Base-by-base conservation (phyloP, 2,113 vertebrate species). In the Brachyhypopomus occidentalis region DNA sequence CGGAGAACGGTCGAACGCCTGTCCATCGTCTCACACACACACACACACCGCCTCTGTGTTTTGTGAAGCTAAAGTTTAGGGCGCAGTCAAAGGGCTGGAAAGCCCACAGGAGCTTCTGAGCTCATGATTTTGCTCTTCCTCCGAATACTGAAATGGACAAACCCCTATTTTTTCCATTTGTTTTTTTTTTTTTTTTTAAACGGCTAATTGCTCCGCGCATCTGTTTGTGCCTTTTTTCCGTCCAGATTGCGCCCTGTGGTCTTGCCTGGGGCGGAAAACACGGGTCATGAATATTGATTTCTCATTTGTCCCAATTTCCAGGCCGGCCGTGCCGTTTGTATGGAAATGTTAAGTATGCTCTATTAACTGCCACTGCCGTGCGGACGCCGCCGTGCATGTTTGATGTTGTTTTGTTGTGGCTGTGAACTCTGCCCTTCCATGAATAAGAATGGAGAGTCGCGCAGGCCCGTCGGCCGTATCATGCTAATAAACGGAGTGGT, bases 221-320 rank as follows among this genome's bases (percentile, higher is more conserved):
- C 66, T 70, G 66, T 70, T 41, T 70, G 66, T 41, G 66, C 19
- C 66, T 70, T 70, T 41, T 41, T n/a, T n/a, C n/a, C 38, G 66
- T 22, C 34, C 66, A 70, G 66, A 70, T 70, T 41, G 66, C 22
- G 66, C 66, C 66, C 66, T 25, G 11, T 11, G 36, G 66, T 70
- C 34, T 41, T 70, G 66, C 66, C 36, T n/a, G 2, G 36, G 66
- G 66, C 66, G 41, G 38, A 70, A 70, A 70, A 70, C n/a, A 70
- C 22, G n/a, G 17, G 66, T n/a, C 36, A 7, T 70, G 66, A 23
- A 70, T 70, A 70, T 70, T 70, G 66, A 70, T 70, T 70, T 41
- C 66, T 70, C 66, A 70, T 70, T 70, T 70, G 36, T 70, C 22
- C 66, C 66, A 70, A 70, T 70, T 70, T 70, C 66, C 66, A 70